Evolutionary conservation across 1,140 invertebrate species (phyloP).

Genomic region (Dolichoris vasculosae): DNA sequence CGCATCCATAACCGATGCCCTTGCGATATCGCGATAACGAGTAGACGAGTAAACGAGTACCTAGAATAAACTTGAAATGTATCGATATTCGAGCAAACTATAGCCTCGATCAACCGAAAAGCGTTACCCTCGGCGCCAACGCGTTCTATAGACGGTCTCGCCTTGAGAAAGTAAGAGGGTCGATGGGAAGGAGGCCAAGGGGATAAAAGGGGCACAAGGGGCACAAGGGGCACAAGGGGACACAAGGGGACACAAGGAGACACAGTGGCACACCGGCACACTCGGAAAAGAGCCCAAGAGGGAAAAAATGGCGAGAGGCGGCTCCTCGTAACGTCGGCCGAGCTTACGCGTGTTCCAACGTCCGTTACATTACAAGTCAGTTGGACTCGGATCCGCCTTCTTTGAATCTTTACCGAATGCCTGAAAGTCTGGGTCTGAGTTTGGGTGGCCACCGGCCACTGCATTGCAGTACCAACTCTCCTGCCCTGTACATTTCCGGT

Average conservation of each 20-base stretch:
- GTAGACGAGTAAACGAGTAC: too few relatives aligned
- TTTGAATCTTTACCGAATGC: constrained; percentile 53
- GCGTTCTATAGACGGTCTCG: not conserved
- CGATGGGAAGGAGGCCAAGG: not conserved
- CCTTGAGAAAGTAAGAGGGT: not conserved
- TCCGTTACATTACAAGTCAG: too few relatives aligned
- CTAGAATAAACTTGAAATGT: not conserved
- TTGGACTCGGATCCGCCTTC: constrained; percentile 50
- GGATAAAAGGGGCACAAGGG: not conserved
- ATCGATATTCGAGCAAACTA: not conserved
- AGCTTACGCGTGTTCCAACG: not conserved
- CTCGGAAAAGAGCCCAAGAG: not conserved
- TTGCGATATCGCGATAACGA: too few relatives aligned
- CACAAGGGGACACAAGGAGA: not conserved
- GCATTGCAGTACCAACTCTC: constrained; percentile 68
- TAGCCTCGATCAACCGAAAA: not conserved
- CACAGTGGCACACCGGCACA: too few relatives aligned
- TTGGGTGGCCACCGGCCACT: constrained; percentile 63
- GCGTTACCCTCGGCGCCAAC: not conserved
- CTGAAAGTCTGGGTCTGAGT: constrained; percentile 62
- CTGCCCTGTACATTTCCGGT: constrained; percentile 49
- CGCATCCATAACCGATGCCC: too few relatives aligned
- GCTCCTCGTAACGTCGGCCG: not conserved
- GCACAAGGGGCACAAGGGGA: not conserved
- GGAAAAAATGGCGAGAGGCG: not conserved